Base-by-base conservation (phyloP, 2,888 invertebrate genomes). In the Latheticus oryzae region DNA sequence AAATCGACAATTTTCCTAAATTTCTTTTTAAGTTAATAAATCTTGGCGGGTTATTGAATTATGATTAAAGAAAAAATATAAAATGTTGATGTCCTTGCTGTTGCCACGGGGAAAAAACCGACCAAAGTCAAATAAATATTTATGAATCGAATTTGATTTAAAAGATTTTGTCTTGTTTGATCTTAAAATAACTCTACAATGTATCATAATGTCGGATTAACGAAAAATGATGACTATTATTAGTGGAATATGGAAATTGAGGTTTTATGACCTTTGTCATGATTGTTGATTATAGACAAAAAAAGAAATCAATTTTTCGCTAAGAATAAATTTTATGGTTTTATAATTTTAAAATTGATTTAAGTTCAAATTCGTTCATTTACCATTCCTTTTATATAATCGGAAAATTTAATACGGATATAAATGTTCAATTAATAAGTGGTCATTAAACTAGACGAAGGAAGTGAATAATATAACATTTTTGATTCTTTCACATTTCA, bases 121-220 rank as follows among this genome's bases (percentile, higher is more conserved):
- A 33, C 21, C 19, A 38, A 38, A 38, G 23, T 35, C 1, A 38
- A 38, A 38, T 38, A 38, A 16, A 38, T 38, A 38, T 38, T 38
- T 38, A 38, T 38, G 24, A 38, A 35, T 17, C 35, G 17, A 35
- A 38, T 13, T 21, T 38, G 38, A 38, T 38, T 38, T 38, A 21
- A 38, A 11, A 16, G 12, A 23, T n/a, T 11, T 11, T 23, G 38
- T 12, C 23, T 11, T 13, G 11, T 38, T 38, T 23, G 12, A 38
- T 38, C 38, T 38, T 38, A 38, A 38, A 23, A 38, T 23, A 23
- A 11, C 38, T 28, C 12, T 12, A n/a, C 38, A 38, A 38, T 23
- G 8, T 21, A 37, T 37, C n/a, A 9, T 17, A 15, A 9, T 38
- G 23, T 21, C 23, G 38, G 9, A 23, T 23, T 11, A 32, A 12